Base-by-base conservation (phyloP, 2,888 invertebrate species). In the Megalurothrips usitatus region DNA sequence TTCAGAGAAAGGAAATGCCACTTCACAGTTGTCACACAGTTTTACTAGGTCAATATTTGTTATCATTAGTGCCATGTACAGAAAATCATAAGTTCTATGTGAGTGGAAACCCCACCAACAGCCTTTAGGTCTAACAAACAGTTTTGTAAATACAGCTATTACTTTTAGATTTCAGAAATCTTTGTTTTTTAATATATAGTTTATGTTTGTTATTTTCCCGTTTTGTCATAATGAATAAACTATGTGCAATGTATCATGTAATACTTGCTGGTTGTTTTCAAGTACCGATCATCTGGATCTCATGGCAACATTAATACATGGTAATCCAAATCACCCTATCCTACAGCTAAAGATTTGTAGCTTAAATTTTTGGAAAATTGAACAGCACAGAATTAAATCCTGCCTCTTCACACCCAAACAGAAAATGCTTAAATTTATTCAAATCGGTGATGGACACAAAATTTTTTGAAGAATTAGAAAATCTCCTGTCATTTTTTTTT, bases 151-250 rank as follows among this genome's bases (percentile, higher is more conserved):
- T 75, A 75, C 68, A 75, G 68, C 68, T 26, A 75, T 26, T 75
- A 75, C 23, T 23, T 75, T 75, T 75, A 75, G 68, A 75, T 75
- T 75, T 75, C 68, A 75, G 68, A 75, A 75, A 75, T 75, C 68
- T 75, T 75, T 75, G 68, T 75, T 75, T 75, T 75, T 75, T 75
- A 75, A 75, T 75, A 75, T 75, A 75, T 75, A 75, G 68, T 75
- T 75, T 75, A 75, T 75, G 68, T 75, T 75, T 75, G 68, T 75
- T 75, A 75, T 75, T 75, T 75, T 75, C 68, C 68, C 68, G 68
- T 75, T 75, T 75, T 75, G 68, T 75, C 68, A 75, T 75, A 75
- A 75, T 75, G 68, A 75, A 75, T 75, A 75, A 75, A 75, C 68
- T 75, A 58, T 58, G 68, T 75, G 68, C 68, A 75, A 75, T 75